phyloP scores from a whole-genome alignment of 2,888 invertebrate species.

The Pyralis farinalis region DNA sequence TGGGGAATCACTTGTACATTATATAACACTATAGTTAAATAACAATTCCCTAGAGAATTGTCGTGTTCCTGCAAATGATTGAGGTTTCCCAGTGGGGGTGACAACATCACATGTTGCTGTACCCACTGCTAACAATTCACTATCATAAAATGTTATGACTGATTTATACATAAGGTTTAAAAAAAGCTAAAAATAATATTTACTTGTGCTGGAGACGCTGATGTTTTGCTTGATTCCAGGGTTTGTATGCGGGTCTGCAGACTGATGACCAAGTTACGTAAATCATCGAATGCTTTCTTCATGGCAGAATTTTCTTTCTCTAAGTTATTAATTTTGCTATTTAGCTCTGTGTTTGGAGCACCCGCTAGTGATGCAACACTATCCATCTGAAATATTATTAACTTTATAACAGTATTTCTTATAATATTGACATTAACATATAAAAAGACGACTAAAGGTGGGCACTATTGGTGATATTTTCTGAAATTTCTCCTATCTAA shows the following conservation, averaged over 20 bases:
- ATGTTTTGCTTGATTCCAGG: constrained; percentile 48
- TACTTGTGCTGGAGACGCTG: constrained; percentile 29
- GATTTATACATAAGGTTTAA: too few relatives aligned
- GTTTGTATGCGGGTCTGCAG: constrained; percentile 67
- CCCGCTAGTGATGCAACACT: constrained; percentile 81
- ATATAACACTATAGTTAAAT: too few relatives aligned
- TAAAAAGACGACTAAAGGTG: too few relatives aligned
- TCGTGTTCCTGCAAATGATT: too few relatives aligned
- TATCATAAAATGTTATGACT: too few relatives aligned
- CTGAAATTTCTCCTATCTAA: too few relatives aligned
- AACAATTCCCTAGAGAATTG: too few relatives aligned
- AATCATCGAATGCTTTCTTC: constrained; percentile 65
- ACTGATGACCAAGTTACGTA: constrained; percentile 68
- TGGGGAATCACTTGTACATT: too few relatives aligned
- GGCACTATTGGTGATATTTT: too few relatives aligned
- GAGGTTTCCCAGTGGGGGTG: too few relatives aligned
- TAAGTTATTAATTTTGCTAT: constrained; percentile 74
- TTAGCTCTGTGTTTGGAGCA: constrained; percentile 78
- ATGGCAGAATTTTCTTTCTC: constrained; percentile 82
- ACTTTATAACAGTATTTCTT: constrained; percentile 5
- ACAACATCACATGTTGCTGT: too few relatives aligned
- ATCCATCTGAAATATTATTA: constrained; percentile 80
- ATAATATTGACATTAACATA: not conserved
- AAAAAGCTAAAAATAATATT: constrained; percentile 9
- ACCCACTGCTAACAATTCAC: too few relatives aligned